These are phyloP conservation scores for Drosophila emarginata DNA, from an alignment of 2,888 invertebrate species.

Conservation along the genomic window DNA sequence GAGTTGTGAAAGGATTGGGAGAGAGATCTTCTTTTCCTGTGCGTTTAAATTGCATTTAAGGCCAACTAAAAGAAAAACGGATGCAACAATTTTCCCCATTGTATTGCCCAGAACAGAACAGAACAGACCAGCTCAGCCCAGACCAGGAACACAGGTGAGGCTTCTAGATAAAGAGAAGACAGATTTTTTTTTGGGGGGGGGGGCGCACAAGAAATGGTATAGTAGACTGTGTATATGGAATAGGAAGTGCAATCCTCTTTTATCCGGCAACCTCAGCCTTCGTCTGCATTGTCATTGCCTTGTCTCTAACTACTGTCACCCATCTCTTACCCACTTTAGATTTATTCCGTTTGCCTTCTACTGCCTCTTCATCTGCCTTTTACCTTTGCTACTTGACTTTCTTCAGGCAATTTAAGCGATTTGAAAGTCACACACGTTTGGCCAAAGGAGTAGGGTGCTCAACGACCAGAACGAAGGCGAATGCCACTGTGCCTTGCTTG, in stretches of 20 bases:
- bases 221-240: neutral
- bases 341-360: neutral
- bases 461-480: too few relatives aligned
- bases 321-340: too few relatives aligned
- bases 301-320: constrained; percentile 4
- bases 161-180: constrained; percentile 6
- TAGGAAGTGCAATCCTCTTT: neutral
- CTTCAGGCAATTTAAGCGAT: constrained; percentile 61
- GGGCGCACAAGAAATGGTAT: neutral
- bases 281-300: constrained; percentile 1
- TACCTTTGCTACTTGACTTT: constrained; percentile 35
- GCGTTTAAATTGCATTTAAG: constrained; percentile 52
- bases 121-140: neutral
- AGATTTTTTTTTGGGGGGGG: neutral
- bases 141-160: constrained; percentile 25
- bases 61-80: constrained; percentile 59
- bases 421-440: constrained; percentile 51
- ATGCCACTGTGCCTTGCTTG: neutral
- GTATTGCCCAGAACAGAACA: constrained; percentile 20
- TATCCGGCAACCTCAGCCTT: constrained; percentile 5
- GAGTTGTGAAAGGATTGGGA: neutral
- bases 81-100: constrained; percentile 67
- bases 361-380: neutral
- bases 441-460: neutral
- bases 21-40: constrained; percentile 14